Base-by-base conservation (phyloP, 2,888 invertebrate species). In the Boloria selene region DNA sequence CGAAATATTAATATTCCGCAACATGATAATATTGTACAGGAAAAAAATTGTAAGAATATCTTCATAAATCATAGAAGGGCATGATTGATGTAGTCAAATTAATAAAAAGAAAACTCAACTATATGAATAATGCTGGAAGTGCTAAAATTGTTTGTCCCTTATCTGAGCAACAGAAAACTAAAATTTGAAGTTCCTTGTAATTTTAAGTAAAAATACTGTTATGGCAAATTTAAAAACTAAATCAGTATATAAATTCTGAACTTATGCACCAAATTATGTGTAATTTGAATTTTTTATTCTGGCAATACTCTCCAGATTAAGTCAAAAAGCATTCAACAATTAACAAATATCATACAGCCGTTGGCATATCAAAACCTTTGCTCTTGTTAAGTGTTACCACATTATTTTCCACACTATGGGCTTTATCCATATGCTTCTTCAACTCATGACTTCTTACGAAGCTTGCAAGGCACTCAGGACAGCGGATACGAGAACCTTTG, bases 381-480 rank as follows among this genome's bases (percentile, higher is more conserved):
- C 53, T 59, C 4, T 59, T 64, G 26, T 65, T 62, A 17, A 69
- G 16, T 62, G 67, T 67, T 0, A 62, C 62, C n/a, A 60, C 13
- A 45, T 38, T 50, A 22, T 53, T 47, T 13, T 68, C 58, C 6
- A 67, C 10, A n/a, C 67, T 75, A 67, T 90, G 90, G 0, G 76
- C 79, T 45, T 81, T 88, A 1, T 81, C 80, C 22, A 82, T 73
- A 61, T 91, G 91, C 60, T 82, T 87, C 50, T 79, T 83, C 5
- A 90, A 67, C 45, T 92, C 90, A 53, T 80, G 79, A 26, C 77
- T 75, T 16, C 90, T 72, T 0, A 87, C 88, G 66, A 89, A 92
- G 22, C 65, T 82, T 0, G 82, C 77, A 0, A 83, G 71, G 53
- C 91, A 92, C 1, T 78, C 73, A 0, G 65, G 45, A 53, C 91